Percentiles rank a stretch among this genome's conserved stretches.
Conservation (phyloP, 1,140 invertebrate genomes). For the Dryas iulia region DNA sequence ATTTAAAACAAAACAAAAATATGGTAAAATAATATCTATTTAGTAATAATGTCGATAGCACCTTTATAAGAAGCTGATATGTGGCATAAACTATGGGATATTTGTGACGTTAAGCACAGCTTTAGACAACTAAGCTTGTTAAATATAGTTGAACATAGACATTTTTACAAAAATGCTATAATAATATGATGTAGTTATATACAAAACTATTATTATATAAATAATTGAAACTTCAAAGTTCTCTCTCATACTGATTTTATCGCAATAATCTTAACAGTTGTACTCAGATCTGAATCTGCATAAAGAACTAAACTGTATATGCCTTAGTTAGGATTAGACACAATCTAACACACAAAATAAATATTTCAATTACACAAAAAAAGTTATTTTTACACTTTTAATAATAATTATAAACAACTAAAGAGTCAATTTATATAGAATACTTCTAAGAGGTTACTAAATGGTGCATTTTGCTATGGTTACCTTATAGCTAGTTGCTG, state of each 20-base stretch:
- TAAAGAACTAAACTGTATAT: not conserved
- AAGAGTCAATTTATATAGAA: not conserved
- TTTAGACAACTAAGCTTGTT: not conserved
- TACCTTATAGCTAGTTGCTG: not conserved
- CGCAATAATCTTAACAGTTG: not conserved
- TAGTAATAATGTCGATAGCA: not conserved
- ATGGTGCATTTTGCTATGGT: not conserved
- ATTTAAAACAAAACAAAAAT: too few relatives aligned
- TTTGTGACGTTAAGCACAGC: slow-evolving; percentile 10
- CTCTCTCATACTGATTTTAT: not conserved
- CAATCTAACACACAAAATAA: not conserved
- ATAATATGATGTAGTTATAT: not conserved
- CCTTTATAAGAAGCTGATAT: not conserved
- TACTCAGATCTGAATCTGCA: not conserved
- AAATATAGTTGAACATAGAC: not conserved
- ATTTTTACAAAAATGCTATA: not conserved
- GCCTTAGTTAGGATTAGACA: not conserved
- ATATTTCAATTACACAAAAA: not conserved
- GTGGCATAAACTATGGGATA: not conserved
- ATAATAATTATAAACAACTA: not conserved
- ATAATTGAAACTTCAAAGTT: too few relatives aligned
- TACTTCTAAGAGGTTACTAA: not conserved
- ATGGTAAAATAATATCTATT: not conserved
- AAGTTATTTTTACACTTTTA: not conserved
- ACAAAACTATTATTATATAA: too few relatives aligned